These are phyloP conservation scores for Vanessa tameamea DNA, from an alignment of 1,140 invertebrate species.

Conservation along the genomic window DNA sequence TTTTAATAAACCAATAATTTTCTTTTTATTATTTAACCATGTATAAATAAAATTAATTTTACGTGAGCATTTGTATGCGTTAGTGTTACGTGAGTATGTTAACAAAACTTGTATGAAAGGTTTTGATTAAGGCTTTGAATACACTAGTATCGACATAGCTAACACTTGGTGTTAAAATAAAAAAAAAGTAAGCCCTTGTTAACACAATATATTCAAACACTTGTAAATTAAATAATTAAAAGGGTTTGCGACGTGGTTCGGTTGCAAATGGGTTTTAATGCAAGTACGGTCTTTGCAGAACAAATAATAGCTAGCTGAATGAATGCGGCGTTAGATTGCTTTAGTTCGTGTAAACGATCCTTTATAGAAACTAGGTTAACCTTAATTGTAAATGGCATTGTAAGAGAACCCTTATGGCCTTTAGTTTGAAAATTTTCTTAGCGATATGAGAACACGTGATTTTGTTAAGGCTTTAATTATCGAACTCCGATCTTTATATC, in stretches of 20 bases:
- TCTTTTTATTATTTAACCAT: too few relatives aligned
- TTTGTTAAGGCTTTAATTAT: neutral
- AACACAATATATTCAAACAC: conserved; percentile 11
- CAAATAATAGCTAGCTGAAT: conserved; percentile 31
- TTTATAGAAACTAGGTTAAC: conserved; percentile 32
- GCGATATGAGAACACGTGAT: neutral
- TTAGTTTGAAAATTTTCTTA: conserved; percentile 4
- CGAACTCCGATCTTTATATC: neutral
- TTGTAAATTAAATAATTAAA: conserved; percentile 40
- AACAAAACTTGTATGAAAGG: too few relatives aligned
- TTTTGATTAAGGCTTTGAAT: too few relatives aligned
- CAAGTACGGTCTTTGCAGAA: conserved; percentile 31
- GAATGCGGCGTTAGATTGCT: conserved; percentile 33
- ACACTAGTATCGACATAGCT: too few relatives aligned
- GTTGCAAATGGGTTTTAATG: conserved; percentile 31
- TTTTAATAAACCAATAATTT: too few relatives aligned
- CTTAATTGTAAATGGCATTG: conserved; percentile 27
- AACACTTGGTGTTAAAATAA: neutral
- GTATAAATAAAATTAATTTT: too few relatives aligned
- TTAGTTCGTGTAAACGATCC: conserved; percentile 32
- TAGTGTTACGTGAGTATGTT: too few relatives aligned
- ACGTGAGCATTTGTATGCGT: too few relatives aligned
- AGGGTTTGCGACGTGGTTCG: conserved; percentile 30
- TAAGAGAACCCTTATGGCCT: conserved; percentile 3
- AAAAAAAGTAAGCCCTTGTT: neutral